Conservation (phyloP, 2,888 invertebrate species). For the Aphodius granarius region DNA sequence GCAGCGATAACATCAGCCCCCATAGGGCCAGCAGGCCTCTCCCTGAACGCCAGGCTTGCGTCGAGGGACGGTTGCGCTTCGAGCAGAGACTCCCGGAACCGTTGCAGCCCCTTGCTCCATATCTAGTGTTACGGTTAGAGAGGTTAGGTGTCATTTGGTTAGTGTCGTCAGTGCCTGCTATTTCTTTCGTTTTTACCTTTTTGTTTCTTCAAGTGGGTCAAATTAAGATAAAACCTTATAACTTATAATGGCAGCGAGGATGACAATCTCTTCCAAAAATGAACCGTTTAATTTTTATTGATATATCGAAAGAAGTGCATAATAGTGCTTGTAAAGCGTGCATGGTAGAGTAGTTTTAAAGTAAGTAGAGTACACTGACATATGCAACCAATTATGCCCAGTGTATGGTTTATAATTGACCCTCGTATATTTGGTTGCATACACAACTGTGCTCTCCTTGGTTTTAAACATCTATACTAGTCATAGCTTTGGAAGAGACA, state of each 20-base stretch:
- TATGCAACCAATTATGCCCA: too few species aligned
- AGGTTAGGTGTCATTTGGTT: conserved; percentile 60
- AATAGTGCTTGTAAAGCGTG: neutral
- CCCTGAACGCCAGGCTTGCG: conserved; percentile 51
- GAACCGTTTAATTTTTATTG: neutral
- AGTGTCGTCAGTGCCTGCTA: conserved; percentile 50
- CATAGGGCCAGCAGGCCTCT: conserved; percentile 48
- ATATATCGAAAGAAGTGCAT: neutral
- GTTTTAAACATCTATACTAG: too few species aligned
- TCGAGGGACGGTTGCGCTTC: conserved; percentile 82
- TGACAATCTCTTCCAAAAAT: conserved; percentile 7
- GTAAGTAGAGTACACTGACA: too few species aligned
- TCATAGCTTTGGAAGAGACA: conserved; percentile 3
- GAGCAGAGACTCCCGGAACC: conserved; percentile 81
- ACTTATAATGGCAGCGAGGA: neutral
- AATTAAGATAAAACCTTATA: conserved; percentile 3
- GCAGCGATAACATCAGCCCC: conserved; percentile 75
- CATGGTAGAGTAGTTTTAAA: too few species aligned
- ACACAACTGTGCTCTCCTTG: too few species aligned
- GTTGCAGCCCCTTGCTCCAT: conserved; percentile 82
- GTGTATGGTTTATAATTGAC: too few species aligned
- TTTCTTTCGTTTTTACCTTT: neutral
- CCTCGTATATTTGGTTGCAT: too few species aligned
- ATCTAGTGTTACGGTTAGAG: conserved; percentile 66
- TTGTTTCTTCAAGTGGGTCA: neutral